Conservation (phyloP, 2,888 invertebrate genomes). For the Hirtodrosophila alboralis region DNA sequence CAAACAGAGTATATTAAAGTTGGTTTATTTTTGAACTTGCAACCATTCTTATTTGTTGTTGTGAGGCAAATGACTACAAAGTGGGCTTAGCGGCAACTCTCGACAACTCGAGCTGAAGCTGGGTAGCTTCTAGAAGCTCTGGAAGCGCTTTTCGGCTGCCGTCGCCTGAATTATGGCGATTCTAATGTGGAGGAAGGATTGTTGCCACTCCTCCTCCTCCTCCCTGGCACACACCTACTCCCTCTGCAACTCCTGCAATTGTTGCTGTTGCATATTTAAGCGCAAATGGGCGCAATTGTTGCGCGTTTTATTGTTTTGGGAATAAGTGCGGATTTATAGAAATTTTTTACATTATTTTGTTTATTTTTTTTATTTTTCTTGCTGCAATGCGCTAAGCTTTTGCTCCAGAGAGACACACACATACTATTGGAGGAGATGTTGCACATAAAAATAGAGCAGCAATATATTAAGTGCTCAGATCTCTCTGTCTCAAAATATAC, state of each 20-base stretch:
- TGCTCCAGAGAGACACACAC: conserved; percentile 11
- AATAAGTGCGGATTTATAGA: conserved; percentile 77
- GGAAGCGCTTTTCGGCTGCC: conserved; percentile 47
- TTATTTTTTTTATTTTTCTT: too few relatives aligned
- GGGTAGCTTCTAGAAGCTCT: too few relatives aligned
- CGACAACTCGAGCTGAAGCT: conserved; percentile 28
- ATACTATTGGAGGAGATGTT: conserved; percentile 1
- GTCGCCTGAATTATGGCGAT: conserved; percentile 71
- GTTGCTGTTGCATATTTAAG: conserved; percentile 71
- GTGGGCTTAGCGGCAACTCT: conserved; percentile 61
- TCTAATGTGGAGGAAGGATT: conserved; percentile 66
- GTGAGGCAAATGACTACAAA: conserved; percentile 78
- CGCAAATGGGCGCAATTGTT: conserved; percentile 73
- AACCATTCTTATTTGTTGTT: too few relatives aligned
- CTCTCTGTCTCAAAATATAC: conserved; percentile 8
- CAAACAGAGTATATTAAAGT: too few relatives aligned
- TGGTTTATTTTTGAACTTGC: too few relatives aligned
- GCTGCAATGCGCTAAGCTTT: conserved; percentile 32
- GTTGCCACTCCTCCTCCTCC: conserved; percentile 14
- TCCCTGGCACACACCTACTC: background rate
- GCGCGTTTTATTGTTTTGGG: conserved; percentile 79
- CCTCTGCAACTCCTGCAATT: conserved; percentile 14
- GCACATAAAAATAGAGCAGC: conserved; percentile 39
- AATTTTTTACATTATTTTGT: too few relatives aligned
- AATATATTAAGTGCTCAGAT: conserved; percentile 62